Percentiles rank a stretch among this genome's conserved stretches.
Evolutionary conservation across 2,888 invertebrate species (phyloP).

Genomic region (Limnephilus lunatus): DNA sequence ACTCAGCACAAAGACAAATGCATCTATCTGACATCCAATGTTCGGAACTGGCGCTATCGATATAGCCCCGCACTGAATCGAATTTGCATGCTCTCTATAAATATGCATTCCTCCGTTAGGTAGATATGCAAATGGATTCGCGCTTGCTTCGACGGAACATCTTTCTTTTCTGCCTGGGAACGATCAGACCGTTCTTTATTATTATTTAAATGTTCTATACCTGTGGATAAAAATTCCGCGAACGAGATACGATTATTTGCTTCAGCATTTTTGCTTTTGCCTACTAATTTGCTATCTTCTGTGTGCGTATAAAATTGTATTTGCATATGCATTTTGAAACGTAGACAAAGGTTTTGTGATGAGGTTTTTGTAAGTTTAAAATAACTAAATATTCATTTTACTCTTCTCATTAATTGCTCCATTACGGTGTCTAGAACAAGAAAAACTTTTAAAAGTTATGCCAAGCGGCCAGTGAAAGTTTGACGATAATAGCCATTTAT

Average conservation of each 20-base stretch:
- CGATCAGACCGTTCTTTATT: slow-evolving; percentile 19
- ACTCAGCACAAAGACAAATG: slow-evolving; percentile 48
- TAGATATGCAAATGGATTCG: slow-evolving; percentile 49
- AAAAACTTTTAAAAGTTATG: not conserved
- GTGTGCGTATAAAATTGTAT: not conserved
- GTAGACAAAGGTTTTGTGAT: not conserved
- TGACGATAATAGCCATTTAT: not conserved
- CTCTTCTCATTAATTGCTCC: not conserved
- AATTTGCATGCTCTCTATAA: slow-evolving; percentile 57
- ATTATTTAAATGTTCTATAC: not conserved
- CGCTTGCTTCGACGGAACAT: slow-evolving; percentile 29
- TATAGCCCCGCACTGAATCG: slow-evolving; percentile 37
- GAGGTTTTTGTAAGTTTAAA: not conserved
- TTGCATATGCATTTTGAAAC: not conserved
- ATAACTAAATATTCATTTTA: not conserved
- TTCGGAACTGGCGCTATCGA: slow-evolving; percentile 45
- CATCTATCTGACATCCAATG: slow-evolving; percentile 40
- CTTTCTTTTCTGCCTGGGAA: slow-evolving; percentile 3
- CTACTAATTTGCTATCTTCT: not conserved
- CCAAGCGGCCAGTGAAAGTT: not conserved
- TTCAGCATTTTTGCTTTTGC: not conserved
- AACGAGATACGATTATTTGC: not conserved
- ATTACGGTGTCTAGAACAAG: not conserved
- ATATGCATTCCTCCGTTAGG: slow-evolving; percentile 49
- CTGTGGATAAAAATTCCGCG: not conserved